phyloP scores from a whole-genome alignment of 1,140 invertebrate genomes.

The Tenebrio molitor region DNA sequence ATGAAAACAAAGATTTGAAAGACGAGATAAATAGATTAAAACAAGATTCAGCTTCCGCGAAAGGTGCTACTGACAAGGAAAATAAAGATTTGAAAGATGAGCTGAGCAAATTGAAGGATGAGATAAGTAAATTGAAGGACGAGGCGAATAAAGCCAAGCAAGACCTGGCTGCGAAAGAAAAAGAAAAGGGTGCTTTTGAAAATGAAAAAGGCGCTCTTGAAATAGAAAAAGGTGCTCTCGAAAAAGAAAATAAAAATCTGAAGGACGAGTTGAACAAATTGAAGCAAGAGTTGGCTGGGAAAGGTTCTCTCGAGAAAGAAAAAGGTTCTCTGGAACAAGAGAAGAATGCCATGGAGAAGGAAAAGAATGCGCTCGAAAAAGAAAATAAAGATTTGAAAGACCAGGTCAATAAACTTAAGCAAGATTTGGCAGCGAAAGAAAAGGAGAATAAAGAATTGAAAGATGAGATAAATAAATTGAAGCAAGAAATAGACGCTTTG shows the following conservation, averaged over 20 bases:
- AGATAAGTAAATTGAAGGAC: neutral
- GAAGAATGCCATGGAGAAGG: neutral
- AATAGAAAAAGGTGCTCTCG: no score
- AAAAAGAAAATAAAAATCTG: conserved; percentile 15
- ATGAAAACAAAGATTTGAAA: conserved; percentile 53
- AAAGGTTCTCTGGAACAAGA: neutral
- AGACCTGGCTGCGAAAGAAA: conserved; percentile 16
- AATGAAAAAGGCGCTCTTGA: no score
- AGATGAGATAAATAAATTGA: conserved; percentile 18
- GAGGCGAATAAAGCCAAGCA: conserved; percentile 11
- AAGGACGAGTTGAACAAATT: conserved; percentile 46
- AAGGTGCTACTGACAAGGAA: neutral
- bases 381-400: conserved; percentile 9
- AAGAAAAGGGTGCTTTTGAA: no score
- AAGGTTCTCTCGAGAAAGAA: no score
- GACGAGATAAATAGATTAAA: conserved; percentile 14
- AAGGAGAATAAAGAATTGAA: conserved; percentile 48
- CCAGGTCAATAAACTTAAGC: neutral
- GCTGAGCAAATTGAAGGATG: conserved; percentile 13
- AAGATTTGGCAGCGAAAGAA: conserved; percentile 5
- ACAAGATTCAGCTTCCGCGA: neutral
- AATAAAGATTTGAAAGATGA: neutral
- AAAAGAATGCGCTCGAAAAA: neutral
- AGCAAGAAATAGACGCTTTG: conserved; percentile 1
- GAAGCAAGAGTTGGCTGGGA: conserved; percentile 35